Base-by-base conservation (phyloP, 2,888 invertebrate genomes). In the Ormyrus nitidulus region DNA sequence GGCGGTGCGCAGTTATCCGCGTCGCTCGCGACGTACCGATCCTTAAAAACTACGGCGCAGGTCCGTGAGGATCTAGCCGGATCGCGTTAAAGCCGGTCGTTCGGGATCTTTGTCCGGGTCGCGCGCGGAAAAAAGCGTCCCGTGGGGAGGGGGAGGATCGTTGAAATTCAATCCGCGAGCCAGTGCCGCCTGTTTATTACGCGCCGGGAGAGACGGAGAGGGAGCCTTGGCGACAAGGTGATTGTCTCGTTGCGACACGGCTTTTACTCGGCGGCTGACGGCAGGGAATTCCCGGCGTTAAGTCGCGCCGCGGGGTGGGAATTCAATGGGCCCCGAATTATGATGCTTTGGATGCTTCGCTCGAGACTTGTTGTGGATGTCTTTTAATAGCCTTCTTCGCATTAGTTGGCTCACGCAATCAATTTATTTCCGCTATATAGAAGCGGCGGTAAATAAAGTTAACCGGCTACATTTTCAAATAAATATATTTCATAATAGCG, bases 31-130 rank as follows among this genome's bases (percentile, higher is more conserved):
- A 59, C 59, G 34, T 34, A 34, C 34, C 34, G 71, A 77, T 83
- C 83, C 85, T 85, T 83, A 85, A 87, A 87, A 87, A 86, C 79
- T 59, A 59, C 83, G 83, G 83, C 84, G 83, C 85, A 85, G 85
- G 86, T 87, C 83, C 84, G 85, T 81, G 7, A 2, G 13, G 59
- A 69, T 69, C 54, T 56, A 64, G 53, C 56, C 10, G 61, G 59
- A 77, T 77, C 70, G 51, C 58, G 56, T 64, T 61, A 34, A 64
- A 77, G 70, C 65, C 59, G 72, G 72, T 78, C 72, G 13, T 66
- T 72, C 72, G 48, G 72, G 66, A 69, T 77, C 62, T 48, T 75
- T 68, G 6, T 13, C 46, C 58, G 58, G 8, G 48, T 80, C 19
- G 62, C 51, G 34, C 19, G 34, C 34, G 74, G n/a, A 64, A 51